Conservation (phyloP, 2,113 vertebrate species). For the Natator depressus region DNA sequence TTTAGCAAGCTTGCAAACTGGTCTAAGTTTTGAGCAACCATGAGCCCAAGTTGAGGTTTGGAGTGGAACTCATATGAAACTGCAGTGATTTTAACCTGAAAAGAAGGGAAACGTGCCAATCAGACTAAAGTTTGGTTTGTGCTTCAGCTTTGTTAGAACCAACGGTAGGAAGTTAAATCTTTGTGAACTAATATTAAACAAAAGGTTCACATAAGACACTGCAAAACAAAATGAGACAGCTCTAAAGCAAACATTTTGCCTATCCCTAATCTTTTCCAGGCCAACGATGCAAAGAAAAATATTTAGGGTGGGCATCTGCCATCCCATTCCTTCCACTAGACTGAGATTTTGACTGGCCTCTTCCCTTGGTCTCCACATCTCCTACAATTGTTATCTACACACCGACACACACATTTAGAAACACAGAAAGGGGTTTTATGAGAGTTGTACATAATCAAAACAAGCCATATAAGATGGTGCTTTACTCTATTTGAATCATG, state of each 20-base stretch:
- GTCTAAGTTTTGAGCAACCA: neutral
- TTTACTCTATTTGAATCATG: neutral
- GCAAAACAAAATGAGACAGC: fast-evolving
- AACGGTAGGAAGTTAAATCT: neutral
- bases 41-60: fast-evolving
- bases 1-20: neutral
- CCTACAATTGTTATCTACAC: neutral
- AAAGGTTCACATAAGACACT: neutral
- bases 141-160: neutral
- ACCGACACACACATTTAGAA: fast-evolving
- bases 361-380: neutral
- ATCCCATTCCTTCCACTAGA: neutral
- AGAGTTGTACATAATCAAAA: fast-evolving
- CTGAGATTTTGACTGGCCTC: fast-evolving
- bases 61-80: neutral
- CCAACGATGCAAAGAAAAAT: neutral
- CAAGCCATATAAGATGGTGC: neutral
- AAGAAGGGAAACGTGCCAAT: fast-evolving
- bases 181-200: neutral
- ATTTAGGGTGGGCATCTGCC: neutral
- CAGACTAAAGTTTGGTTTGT: neutral
- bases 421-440: fast-evolving
- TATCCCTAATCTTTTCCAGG: neutral
- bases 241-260: neutral
- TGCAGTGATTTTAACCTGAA: neutral